Evolutionary conservation across 1,140 invertebrate species (phyloP), one percentile per base, ranked within the genome.

Genomic region (Mizuhopecten yessoensis): DNA sequence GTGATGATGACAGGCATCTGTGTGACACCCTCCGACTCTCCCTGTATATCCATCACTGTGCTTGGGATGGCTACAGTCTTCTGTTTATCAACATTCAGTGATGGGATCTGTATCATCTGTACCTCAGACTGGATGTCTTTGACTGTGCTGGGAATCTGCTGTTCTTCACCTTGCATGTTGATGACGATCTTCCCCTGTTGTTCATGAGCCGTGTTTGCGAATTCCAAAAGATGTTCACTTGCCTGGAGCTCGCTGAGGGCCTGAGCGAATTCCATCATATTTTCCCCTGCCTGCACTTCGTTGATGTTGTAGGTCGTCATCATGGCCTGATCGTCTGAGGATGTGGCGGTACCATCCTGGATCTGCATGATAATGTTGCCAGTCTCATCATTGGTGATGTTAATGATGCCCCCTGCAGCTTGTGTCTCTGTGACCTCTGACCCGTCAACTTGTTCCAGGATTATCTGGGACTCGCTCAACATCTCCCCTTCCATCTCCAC

Each of bases 261-360:
- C 17, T 75, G 57, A 7, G 88, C 88, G 33, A 89, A 86, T 86
- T 89, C 49, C 36, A 89, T 34, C 34, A 89, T 57, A n/a, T 89
- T 57, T 13, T 89, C 88, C 88, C 88, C 88, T 34, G 88, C 88
- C 49, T 86, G 88, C n/a, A 86, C 88, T 42, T 89, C 88, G 36
- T 34, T 89, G 34, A 89, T 86, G 57, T 36, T 89, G 88, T 89
- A 57, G 36, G 49, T 75, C 3, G 57, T 75, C 57, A 75, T 75
- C n/a, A 75, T 75, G 57, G 1, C 57, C 3, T 75, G 57, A 0
- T 75, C 57, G 17, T 75, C 57, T 29, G 57, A 75, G 29, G 57
- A 29, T n/a, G 57, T 13, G 11, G 23, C 17, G 23, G 57, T 5
- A 75, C 23, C 11, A 75, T 75, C n/a, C n/a, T 75, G 57, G 57